Evolutionary conservation across 2,113 vertebrate species (phyloP), one percentile per base, ranked within the genome.

Genomic region (Gambusia holbrooki): DNA sequence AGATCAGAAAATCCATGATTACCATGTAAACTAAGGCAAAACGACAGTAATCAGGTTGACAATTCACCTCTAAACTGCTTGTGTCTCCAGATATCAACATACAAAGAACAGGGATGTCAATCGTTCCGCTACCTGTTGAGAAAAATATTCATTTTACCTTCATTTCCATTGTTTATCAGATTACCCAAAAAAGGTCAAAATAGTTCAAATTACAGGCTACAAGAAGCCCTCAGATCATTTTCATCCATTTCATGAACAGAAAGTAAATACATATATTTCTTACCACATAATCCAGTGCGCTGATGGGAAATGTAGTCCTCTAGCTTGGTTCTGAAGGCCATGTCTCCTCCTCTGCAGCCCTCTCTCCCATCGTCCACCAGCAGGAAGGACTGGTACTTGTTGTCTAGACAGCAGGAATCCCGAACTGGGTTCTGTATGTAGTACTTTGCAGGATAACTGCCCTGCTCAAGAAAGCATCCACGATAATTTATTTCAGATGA

Each of bases 101-200:
- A 54, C 96, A 96, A 29, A 98, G 72, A 13, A 98, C 97, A 6
- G 97, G 97, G 72, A 98, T 97, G 79, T 98, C 95, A 73, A 97
- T 97, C 78, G 91, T 95, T 61, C 95, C 96, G 10, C 93, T 95
- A 33, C 95, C 97, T 97, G 66, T 15, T 27, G 1, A 40, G 28
- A 74, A 74, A 28, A 13, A 48, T 48, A 19, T 48, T 48, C 45
- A 48, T 48, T 7, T 48, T 48, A 17, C 15, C 15, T 48, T 48
- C 15, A 5, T 48, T 5, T 48, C 42, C 4, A 5, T 14, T 42
- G 42, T 14, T 15, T 45, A 1, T 11, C 45, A 5, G 45, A 17
- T 48, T 17, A 48, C 45, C 14, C 14, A 48, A 48, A 48, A 48
- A 48, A 48, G 17, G 45, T 17, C 17, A 48, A 19, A 48, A 48